A percentile compares a stretch with the other conserved stretches of the same genome.
Conservation (phyloP, 92 coral and sea anemone genomes). For the Palythoa caribaeorum region DNA sequence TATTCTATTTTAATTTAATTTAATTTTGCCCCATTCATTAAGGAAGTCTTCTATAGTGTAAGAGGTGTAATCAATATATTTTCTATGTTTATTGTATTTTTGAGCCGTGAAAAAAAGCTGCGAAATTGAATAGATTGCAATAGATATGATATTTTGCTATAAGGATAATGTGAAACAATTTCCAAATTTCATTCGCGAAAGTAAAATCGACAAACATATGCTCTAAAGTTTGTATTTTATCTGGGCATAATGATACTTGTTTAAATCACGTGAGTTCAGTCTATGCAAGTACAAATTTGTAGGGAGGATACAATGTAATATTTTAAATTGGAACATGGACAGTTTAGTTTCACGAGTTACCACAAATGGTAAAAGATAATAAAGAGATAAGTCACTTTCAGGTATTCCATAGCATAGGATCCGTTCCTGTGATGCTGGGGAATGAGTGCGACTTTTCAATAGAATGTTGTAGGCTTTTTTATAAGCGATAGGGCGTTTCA, state of each 20-base stretch:
- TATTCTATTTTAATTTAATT: too few species aligned
- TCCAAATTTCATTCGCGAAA: too few species aligned
- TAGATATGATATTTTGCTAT: too few species aligned
- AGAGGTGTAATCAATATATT: too few species aligned
- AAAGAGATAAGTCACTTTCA: neutral
- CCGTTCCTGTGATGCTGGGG: too few species aligned
- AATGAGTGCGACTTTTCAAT: neutral
- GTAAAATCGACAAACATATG: neutral
- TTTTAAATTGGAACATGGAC: constrained; percentile 40
- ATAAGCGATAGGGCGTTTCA: neutral
- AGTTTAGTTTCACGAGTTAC: constrained; percentile 48
- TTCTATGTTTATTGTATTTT: too few species aligned
- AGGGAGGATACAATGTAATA: constrained; percentile 23
- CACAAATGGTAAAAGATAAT: constrained; percentile 26
- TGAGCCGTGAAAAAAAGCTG: neutral
- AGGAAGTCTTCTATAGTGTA: too few species aligned
- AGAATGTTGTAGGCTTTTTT: constrained; percentile 20
- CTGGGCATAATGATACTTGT: neutral
- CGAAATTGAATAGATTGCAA: neutral
- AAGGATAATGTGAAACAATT: too few species aligned
- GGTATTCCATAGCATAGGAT: neutral
- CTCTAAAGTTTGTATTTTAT: neutral
- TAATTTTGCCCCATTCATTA: too few species aligned
- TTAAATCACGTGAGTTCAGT: constrained; percentile 1
- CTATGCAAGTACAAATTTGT: neutral